A percentile compares a stretch with the other conserved stretches of the same genome.
phyloP scores from a whole-genome alignment of 2,113 vertebrate genomes.

The Larimichthys polyactis region DNA sequence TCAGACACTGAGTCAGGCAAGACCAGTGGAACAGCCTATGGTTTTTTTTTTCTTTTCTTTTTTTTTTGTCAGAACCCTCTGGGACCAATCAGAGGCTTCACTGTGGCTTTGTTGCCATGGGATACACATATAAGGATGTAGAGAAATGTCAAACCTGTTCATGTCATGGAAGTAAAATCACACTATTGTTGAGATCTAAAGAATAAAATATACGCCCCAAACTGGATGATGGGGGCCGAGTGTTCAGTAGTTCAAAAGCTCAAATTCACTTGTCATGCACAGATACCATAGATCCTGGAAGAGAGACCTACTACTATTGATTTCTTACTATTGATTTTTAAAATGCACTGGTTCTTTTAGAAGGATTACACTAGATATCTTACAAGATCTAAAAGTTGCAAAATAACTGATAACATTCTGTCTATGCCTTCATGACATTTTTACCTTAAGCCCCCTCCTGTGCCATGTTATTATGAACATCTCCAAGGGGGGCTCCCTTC shows the following conservation, averaged over 20 bases:
- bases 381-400: not conserved
- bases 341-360: not conserved
- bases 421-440: conserved; percentile 11
- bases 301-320: conserved; percentile 9
- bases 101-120: conserved; percentile 79
- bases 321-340: conserved; percentile 16
- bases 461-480: conserved; percentile 46
- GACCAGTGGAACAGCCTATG: conserved; percentile 53
- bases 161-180: conserved; percentile 50
- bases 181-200: conserved; percentile 52
- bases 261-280: conserved; percentile 9
- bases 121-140: conserved; percentile 71
- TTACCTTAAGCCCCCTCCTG: conserved; percentile 28
- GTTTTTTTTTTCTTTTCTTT: conserved; percentile 2
- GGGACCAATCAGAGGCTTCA: conserved; percentile 72
- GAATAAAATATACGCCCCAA: conserved; percentile 27
- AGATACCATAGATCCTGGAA: not conserved
- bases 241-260: conserved; percentile 18
- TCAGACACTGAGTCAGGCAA: conserved; percentile 58
- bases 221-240: not conserved
- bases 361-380: not conserved
- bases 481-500: conserved; percentile 40
- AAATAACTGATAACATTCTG: conserved; percentile 4
- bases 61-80: conserved; percentile 32
- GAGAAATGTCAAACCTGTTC: conserved; percentile 67